Evolutionary conservation across 1,140 invertebrate genomes (phyloP).

Genomic region (Ceratosolen fusciceps): DNA sequence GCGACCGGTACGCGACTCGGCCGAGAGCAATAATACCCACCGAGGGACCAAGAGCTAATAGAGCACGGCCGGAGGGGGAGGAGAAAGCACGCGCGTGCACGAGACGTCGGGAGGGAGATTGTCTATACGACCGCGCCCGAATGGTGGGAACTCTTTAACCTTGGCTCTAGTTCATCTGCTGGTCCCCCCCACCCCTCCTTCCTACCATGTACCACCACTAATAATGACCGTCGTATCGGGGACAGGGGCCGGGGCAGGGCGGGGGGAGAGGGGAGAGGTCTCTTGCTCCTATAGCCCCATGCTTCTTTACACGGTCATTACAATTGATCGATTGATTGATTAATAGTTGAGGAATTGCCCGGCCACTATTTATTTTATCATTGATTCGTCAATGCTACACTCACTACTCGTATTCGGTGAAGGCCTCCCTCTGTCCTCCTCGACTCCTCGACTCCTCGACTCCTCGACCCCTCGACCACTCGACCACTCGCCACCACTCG

Average conservation of each 20-base stretch:
- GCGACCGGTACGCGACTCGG: background rate
- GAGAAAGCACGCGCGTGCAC: background rate
- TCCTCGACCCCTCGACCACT: too few relatives aligned
- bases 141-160: conserved; percentile 42
- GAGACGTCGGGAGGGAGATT: conserved; percentile 2
- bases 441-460: too few relatives aligned
- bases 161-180: conserved; percentile 43
- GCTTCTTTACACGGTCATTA: conserved; percentile 47
- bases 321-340: conserved; percentile 47
- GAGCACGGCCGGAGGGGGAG: background rate
- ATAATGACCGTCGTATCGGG: conserved; percentile 11
- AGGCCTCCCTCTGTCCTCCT: too few relatives aligned
- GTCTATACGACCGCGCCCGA: conserved; percentile 33
- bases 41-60: background rate
- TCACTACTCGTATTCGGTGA: too few relatives aligned
- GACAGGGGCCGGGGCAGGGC: too few relatives aligned
- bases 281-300: conserved; percentile 15
- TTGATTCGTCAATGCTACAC: background rate
- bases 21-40: background rate
- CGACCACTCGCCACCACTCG: background rate
- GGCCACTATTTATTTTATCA: conserved; percentile 4
- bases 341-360: conserved; percentile 14
- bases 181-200: too few relatives aligned
- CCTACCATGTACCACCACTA: conserved; percentile 9
- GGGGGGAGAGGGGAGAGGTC: too few relatives aligned